Evolutionary conservation across 2,113 vertebrate genomes (phyloP), one percentile per base, ranked within the genome.

Genomic region (Anarhynchus alexandrinus): DNA sequence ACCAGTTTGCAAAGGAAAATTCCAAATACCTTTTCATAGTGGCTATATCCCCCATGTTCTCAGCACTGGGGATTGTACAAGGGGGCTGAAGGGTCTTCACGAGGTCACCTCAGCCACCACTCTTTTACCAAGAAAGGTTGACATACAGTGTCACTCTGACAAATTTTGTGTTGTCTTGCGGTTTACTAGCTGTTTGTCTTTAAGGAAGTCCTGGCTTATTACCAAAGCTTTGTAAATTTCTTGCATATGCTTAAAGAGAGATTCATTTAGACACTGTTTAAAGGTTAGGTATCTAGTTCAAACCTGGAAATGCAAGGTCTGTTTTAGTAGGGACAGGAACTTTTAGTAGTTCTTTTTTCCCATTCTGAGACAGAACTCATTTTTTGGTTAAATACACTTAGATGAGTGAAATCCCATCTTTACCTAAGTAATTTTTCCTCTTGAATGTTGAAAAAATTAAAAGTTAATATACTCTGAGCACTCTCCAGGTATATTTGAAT

Each of bases 1-100:
- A 79, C 2, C 4, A 23, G 2, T 29, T 74, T 49, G 43, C 38
- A 13, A 20, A 29, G 45, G 8, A 74, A 2, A 0, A 0, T 42
- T 73, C 7, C 5, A 21, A 42, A 11, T 42, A 42, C 7, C 26
- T 87, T 47, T 88, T 42, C 36, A 45, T 25, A 38, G 26, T 47
- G 22, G 49, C 22, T 51, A 51, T 13, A 23, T 51, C 49, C 23
- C 12, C 22, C 23, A 23, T 23, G 29, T 8, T 77, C 10, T 84
- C 42, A 69, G 32, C 15, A 19, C 11, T 11, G 3, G 1, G 12
- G 3, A 5, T 11, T 51, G 18, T 13, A 10, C 8, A 82, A 29
- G 45, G 70, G 5, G 2, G 6, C 7, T 54, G 6, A 55, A 80
- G 4, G 3, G 16, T 58, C n/a, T 14, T 64, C 49, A 51, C 8